A percentile compares a stretch with the other conserved stretches of the same genome.
Evolutionary conservation across 2,113 vertebrate genomes (phyloP).

Genomic region (Otolemur garnettii): DNA sequence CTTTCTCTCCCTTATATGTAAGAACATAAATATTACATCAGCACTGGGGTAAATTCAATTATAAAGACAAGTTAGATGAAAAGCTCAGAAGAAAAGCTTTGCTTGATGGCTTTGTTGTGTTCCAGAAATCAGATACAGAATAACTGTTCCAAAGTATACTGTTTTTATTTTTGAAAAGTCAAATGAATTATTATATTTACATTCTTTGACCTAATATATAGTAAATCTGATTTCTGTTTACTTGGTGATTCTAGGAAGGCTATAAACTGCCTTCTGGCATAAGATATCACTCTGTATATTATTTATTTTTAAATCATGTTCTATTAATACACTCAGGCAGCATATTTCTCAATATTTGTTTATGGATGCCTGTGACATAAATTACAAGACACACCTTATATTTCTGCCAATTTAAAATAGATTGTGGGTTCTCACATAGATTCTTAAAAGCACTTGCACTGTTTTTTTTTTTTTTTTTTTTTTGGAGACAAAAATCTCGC

Average conservation of each 20-base stretch:
- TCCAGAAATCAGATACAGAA: conserved; percentile 36
- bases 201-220: conserved; percentile 51
- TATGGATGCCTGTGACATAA: conserved; percentile 7
- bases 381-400: background rate
- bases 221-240: conserved; percentile 41
- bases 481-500: no score
- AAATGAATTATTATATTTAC: conserved; percentile 49
- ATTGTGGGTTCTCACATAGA: background rate
- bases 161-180: conserved; percentile 52
- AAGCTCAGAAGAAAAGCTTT: conserved; percentile 55
- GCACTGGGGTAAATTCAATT: conserved; percentile 32
- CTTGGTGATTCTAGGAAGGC: conserved; percentile 27
- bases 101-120: background rate
- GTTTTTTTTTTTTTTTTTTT: background rate
- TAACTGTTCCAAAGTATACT: background rate
- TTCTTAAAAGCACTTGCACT: background rate
- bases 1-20: background rate
- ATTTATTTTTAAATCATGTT: conserved; percentile 53
- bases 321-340: conserved; percentile 43
- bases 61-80: conserved; percentile 44
- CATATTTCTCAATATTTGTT: background rate
- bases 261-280: conserved; percentile 53
- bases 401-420: conserved; percentile 50
- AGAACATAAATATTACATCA: conserved; percentile 55
- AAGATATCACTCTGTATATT: conserved; percentile 37